A percentile compares a stretch with the other conserved stretches of the same genome.
These are phyloP conservation scores for Venturia canescens DNA, from an alignment of 1,140 invertebrate species.

Conservation along the genomic window DNA sequence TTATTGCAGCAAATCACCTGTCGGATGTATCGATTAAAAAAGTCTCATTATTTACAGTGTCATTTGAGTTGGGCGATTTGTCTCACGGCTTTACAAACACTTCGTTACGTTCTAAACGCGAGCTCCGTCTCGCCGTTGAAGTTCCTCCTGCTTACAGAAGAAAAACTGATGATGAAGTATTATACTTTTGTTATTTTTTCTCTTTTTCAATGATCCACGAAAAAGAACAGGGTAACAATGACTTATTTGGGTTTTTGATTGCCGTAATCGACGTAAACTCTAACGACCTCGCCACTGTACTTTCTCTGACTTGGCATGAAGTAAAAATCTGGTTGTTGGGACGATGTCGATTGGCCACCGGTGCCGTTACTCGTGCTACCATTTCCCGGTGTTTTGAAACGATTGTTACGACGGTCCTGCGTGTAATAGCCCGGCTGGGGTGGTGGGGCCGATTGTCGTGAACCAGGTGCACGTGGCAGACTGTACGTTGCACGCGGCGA, in stretches of 20 bases:
- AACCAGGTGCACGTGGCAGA: constrained; percentile 73
- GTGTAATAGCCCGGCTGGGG: constrained; percentile 77
- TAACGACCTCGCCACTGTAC: constrained; percentile 94
- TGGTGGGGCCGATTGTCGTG: constrained; percentile 65
- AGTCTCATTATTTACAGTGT: constrained; percentile 23
- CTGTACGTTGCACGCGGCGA: constrained; percentile 75
- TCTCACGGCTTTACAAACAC: not conserved
- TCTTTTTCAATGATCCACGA: not conserved
- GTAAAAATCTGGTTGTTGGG: constrained; percentile 89
- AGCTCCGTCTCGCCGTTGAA: not conserved
- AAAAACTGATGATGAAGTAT: too few relatives aligned
- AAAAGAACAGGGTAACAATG: constrained; percentile 1
- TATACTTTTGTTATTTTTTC: too few relatives aligned
- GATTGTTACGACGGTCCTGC: constrained; percentile 72
- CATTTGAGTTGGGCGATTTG: not conserved
- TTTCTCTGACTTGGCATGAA: constrained; percentile 96
- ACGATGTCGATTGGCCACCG: constrained; percentile 51
- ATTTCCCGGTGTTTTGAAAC: constrained; percentile 56
- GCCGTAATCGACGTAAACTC: constrained; percentile 90
- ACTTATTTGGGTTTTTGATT: constrained; percentile 69
- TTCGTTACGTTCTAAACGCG: not conserved
- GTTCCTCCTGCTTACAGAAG: not conserved
- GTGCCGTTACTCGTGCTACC: constrained; percentile 36
- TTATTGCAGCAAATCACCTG: not conserved
- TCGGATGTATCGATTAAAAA: not conserved